phyloP scores from a whole-genome alignment of 2,888 invertebrate species.

The Apamea anceps region DNA sequence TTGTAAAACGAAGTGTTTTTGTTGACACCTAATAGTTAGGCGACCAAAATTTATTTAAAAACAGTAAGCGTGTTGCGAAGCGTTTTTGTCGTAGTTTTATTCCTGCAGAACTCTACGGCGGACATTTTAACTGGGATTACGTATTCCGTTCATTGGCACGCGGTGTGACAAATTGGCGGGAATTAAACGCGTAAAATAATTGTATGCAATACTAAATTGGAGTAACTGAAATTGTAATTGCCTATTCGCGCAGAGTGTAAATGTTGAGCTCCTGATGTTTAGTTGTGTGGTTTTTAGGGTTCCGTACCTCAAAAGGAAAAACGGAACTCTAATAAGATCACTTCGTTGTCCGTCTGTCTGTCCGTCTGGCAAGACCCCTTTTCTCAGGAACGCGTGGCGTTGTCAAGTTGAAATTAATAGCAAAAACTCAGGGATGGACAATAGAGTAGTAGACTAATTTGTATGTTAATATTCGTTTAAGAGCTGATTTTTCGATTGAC shows the following conservation, averaged over 20 bases:
- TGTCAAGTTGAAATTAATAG: too few relatives aligned
- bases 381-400: too few relatives aligned
- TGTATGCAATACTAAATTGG: constrained; percentile 19
- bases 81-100: constrained; percentile 45
- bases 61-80: background rate
- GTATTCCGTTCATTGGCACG: constrained; percentile 32
- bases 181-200: constrained; percentile 53
- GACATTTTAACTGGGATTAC: constrained; percentile 23
- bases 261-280: background rate
- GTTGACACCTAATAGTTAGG: constrained; percentile 30
- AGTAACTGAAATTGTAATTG: constrained; percentile 31
- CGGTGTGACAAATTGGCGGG: constrained; percentile 52
- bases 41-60: constrained; percentile 46
- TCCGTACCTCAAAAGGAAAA: too few relatives aligned
- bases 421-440: too few relatives aligned
- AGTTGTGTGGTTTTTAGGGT: background rate
- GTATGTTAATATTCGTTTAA: too few relatives aligned
- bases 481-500: too few relatives aligned
- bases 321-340: too few relatives aligned
- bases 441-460: too few relatives aligned
- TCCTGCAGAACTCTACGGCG: constrained; percentile 1
- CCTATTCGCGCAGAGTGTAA: background rate
- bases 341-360: too few relatives aligned
- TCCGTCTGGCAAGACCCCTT: too few relatives aligned
- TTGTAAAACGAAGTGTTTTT: constrained; percentile 56